phyloP scores from a whole-genome alignment of 2,113 vertebrate species.

The Manacus vitellinus region DNA sequence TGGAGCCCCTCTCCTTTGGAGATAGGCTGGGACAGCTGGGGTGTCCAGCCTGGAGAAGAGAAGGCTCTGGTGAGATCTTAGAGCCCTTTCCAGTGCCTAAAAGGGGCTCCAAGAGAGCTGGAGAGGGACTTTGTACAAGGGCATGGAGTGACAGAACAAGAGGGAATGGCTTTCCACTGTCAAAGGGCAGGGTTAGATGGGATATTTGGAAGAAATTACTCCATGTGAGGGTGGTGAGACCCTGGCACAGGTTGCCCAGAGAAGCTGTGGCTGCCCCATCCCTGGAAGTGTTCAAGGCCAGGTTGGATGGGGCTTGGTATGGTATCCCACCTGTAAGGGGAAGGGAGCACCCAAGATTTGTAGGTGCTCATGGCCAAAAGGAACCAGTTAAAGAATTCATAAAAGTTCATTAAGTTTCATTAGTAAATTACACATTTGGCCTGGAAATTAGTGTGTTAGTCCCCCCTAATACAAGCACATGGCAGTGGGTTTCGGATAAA shows the following conservation, averaged over 20 bases:
- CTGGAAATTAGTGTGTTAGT: not conserved
- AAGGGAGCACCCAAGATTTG: not conserved
- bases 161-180: not conserved
- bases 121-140: not conserved
- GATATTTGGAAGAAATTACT: fast-evolving
- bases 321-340: not conserved
- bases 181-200: not conserved
- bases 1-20: not conserved
- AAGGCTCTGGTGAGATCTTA: not conserved
- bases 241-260: not conserved
- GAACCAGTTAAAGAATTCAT: fast-evolving
- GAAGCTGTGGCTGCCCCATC: not conserved
- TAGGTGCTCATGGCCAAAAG: not conserved
- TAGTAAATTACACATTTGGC: not conserved
- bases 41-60: not conserved
- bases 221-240: fast-evolving
- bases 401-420: not conserved
- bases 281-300: not conserved
- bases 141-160: not conserved
- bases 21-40: not conserved
- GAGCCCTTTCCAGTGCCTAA: not conserved
- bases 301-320: fast-evolving
- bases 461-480: not conserved
- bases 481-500: not conserved
- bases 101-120: not conserved